Conservation (phyloP, 2,797 vertebrate species). For the Karalla daura region DNA sequence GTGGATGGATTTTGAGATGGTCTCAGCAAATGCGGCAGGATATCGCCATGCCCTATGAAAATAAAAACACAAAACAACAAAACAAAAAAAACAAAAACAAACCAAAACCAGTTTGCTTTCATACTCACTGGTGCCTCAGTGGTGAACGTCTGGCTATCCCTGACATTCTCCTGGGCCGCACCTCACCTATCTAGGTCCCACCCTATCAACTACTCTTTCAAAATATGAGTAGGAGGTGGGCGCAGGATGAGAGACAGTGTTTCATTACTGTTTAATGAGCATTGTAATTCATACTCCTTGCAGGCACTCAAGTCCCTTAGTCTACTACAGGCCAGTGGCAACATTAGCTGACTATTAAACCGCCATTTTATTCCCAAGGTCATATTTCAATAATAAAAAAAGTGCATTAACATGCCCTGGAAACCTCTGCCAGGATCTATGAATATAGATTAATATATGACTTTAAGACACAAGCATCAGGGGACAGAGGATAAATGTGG, state of each 20-base stretch:
- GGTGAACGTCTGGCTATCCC: too few relatives aligned
- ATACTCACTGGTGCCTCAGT: too few relatives aligned
- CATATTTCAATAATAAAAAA: conserved; percentile 32
- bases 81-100: too few relatives aligned
- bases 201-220: conserved; percentile 31
- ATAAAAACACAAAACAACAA: too few relatives aligned
- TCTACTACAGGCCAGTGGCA: conserved; percentile 17
- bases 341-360: conserved; percentile 48
- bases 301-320: conserved; percentile 31
- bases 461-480: background rate
- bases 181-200: background rate
- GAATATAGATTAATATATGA: background rate
- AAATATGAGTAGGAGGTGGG: conserved; percentile 35
- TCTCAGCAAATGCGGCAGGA: too few relatives aligned
- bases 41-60: too few relatives aligned
- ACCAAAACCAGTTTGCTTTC: too few relatives aligned
- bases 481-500: too few relatives aligned
- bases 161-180: background rate
- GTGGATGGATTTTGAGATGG: too few relatives aligned
- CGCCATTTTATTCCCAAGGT: conserved; percentile 46
- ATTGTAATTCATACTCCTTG: conserved; percentile 47
- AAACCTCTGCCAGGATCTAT: conserved; percentile 17
- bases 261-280: conserved; percentile 59
- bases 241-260: conserved; percentile 50
- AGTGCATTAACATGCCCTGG: conserved; percentile 36